Evolutionary conservation across 2,888 invertebrate genomes (phyloP).

Genomic region (Molorchus minor): DNA sequence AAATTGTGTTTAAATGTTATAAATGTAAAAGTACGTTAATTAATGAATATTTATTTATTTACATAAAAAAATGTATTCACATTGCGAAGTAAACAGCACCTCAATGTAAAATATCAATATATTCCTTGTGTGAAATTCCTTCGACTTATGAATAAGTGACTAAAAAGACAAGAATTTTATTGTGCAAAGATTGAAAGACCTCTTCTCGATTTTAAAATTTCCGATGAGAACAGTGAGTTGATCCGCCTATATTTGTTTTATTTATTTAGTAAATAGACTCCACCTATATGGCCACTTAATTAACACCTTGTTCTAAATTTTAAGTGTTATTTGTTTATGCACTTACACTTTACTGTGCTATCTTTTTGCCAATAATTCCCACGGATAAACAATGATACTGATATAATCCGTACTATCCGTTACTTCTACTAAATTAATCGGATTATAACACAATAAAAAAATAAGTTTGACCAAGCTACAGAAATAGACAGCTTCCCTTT

Average conservation of each 20-base stretch:
- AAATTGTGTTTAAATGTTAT: no score
- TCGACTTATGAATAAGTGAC: not conserved
- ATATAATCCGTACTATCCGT: no score
- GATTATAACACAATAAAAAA: no score
- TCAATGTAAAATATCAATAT: slow-evolving; percentile 7
- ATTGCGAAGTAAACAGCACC: not conserved
- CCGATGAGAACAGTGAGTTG: slow-evolving; percentile 46
- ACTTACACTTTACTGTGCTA: slow-evolving; percentile 32
- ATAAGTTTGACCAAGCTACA: no score
- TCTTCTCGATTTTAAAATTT: slow-evolving; percentile 30
- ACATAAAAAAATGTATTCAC: no score
- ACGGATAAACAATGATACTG: slow-evolving; percentile 22
- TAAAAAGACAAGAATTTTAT: slow-evolving; percentile 15
- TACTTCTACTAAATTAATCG: no score
- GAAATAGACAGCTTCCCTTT: no score
- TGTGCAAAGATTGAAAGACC: slow-evolving; percentile 13
- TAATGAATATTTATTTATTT: no score
- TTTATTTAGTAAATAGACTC: slow-evolving; percentile 45
- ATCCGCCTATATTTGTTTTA: slow-evolving; percentile 43
- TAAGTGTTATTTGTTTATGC: slow-evolving; percentile 45
- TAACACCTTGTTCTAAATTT: slow-evolving; percentile 54
- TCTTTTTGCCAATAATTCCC: slow-evolving; percentile 35
- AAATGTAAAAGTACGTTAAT: no score
- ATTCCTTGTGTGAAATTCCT: not conserved
- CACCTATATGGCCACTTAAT: slow-evolving; percentile 48